These are phyloP conservation scores for Lasioglossum oenotherae DNA, from an alignment of 2,888 invertebrate genomes.

Conservation along the genomic window DNA sequence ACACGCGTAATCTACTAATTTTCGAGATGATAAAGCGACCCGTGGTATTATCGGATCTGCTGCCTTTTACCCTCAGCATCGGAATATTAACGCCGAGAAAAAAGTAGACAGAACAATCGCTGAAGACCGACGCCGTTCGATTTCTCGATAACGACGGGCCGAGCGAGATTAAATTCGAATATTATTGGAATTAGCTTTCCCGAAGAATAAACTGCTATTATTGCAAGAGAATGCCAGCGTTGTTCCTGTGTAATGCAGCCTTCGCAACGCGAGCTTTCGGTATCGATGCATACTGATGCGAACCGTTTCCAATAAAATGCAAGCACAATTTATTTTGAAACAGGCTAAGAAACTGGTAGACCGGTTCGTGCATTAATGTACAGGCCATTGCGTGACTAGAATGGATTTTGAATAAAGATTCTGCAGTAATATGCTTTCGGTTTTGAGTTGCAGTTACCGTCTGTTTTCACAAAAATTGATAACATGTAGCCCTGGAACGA, in stretches of 20 bases:
- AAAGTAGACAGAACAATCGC: background rate
- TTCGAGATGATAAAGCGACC: background rate
- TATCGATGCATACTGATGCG: background rate
- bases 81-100: background rate
- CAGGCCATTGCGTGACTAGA: background rate
- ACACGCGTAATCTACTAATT: background rate
- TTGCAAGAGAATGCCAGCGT: background rate
- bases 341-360: background rate
- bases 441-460: background rate
- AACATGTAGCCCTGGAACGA: background rate
- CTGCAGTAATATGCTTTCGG: background rate
- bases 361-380: background rate
- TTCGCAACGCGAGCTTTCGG: background rate
- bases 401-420: background rate
- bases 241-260: background rate
- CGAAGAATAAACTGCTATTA: background rate
- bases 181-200: background rate
- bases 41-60: background rate
- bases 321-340: background rate
- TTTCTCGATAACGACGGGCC: background rate
- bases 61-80: background rate
- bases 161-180: conserved; percentile 2
- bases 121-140: background rate
- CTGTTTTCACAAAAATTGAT: background rate
- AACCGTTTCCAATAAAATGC: background rate